Conservation (phyloP, 2,888 invertebrate species). For the Boloria selene region DNA sequence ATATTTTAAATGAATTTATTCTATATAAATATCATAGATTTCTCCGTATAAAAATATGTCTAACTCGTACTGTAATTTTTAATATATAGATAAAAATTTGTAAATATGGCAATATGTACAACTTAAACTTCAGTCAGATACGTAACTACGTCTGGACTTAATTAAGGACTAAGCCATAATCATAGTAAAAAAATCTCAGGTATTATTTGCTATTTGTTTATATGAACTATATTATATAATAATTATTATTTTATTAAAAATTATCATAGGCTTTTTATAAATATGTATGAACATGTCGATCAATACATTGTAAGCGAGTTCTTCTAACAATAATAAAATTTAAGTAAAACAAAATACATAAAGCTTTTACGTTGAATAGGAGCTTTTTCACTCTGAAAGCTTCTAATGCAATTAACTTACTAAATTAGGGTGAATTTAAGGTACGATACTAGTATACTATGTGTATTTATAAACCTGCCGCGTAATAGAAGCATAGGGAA, state of each 20-base stretch:
- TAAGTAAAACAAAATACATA: too few relatives aligned
- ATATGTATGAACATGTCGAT: not conserved
- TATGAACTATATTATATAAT: constrained; percentile 1
- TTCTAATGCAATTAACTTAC: too few relatives aligned
- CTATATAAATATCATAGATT: not conserved
- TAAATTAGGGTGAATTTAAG: not conserved
- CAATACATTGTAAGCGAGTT: too few relatives aligned
- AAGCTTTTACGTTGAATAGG: too few relatives aligned
- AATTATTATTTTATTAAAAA: constrained; percentile 6
- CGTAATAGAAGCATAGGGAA: constrained; percentile 20
- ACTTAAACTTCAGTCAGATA: not conserved
- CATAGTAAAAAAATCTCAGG: constrained; percentile 10
- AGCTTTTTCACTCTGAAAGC: too few relatives aligned
- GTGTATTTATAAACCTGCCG: constrained; percentile 1
- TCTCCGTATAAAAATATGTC: not conserved
- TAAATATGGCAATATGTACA: too few relatives aligned
- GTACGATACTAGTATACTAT: not conserved
- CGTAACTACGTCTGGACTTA: constrained; percentile 5
- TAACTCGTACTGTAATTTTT: too few relatives aligned
- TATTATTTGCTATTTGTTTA: constrained; percentile 5
- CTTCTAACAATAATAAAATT: too few relatives aligned
- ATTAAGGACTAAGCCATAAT: constrained; percentile 8
- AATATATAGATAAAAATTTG: too few relatives aligned
- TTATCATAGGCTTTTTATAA: not conserved
- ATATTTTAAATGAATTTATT: constrained; percentile 36